These are phyloP conservation scores for Eospalax fontanierii DNA, from an alignment of 2,797 vertebrate genomes.

Conservation along the genomic window DNA sequence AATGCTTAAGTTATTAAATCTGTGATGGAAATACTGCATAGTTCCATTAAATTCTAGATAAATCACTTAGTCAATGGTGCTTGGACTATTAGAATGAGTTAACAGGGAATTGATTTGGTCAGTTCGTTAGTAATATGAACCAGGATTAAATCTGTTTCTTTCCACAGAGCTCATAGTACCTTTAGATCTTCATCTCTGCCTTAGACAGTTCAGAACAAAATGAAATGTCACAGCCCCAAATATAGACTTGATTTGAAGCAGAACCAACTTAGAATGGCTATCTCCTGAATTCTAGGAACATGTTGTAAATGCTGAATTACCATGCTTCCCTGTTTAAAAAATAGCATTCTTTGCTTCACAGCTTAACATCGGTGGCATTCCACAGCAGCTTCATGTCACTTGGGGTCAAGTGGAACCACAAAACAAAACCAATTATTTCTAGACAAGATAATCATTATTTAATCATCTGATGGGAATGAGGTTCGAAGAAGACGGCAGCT, in stretches of 20 bases:
- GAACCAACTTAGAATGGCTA: background rate
- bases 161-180: background rate
- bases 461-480: constrained; percentile 15
- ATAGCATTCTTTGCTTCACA: background rate
- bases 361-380: constrained; percentile 9
- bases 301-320: constrained; percentile 13
- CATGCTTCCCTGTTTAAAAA: constrained; percentile 42
- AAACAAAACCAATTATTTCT: constrained; percentile 70
- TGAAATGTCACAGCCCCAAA: background rate
- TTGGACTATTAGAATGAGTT: constrained; percentile 47
- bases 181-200: background rate
- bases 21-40: background rate
- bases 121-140: constrained; percentile 48
- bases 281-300: background rate
- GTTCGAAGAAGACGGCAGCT: constrained; percentile 70
- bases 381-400: constrained; percentile 48
- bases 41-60: constrained; percentile 61
- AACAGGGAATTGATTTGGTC: constrained; percentile 27
- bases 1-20: constrained; percentile 47
- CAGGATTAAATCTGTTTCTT: background rate
- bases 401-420: constrained; percentile 42
- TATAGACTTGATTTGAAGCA: background rate
- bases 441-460: constrained; percentile 72
- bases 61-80: constrained; percentile 43
- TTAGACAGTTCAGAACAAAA: constrained; percentile 30